A percentile compares a stretch with the other conserved stretches of the same genome.
These are phyloP conservation scores for Galerucella calmariensis DNA, from an alignment of 2,888 invertebrate genomes.

Conservation along the genomic window DNA sequence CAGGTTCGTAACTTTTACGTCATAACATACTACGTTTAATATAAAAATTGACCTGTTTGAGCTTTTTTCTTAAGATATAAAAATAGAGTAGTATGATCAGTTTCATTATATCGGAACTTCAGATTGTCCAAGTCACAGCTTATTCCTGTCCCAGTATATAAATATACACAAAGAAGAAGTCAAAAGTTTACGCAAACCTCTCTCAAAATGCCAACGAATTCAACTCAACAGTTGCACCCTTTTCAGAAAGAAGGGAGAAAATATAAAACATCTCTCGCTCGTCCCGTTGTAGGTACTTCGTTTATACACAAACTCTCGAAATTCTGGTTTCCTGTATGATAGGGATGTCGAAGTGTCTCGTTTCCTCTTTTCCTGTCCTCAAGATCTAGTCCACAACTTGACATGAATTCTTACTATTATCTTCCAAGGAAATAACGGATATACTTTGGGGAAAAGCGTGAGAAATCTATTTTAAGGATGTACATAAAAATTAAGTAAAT, in stretches of 20 bases:
- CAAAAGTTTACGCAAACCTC: slow-evolving; percentile 12
- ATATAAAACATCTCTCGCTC: slow-evolving; percentile 7
- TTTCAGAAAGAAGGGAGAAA: slow-evolving; percentile 13
- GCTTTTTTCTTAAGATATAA: too few species aligned
- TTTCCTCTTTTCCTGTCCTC: background rate
- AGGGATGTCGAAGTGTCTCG: slow-evolving; percentile 10
- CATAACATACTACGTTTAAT: too few species aligned
- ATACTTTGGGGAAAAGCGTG: too few species aligned
- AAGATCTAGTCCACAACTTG: background rate
- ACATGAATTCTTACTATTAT: background rate
- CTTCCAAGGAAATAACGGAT: background rate
- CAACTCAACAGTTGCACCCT: slow-evolving; percentile 2
- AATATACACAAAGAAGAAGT: slow-evolving; percentile 7
- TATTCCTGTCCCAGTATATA: slow-evolving; percentile 6
- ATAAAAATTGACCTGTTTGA: too few species aligned
- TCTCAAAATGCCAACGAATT: background rate
- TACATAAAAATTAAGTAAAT: too few species aligned
- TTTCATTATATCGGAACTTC: too few species aligned
- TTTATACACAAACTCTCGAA: slow-evolving; percentile 11
- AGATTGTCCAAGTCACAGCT: background rate
- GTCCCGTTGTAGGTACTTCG: background rate
- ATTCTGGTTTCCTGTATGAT: slow-evolving; percentile 5
- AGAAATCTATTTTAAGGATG: too few species aligned
- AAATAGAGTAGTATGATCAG: too few species aligned
- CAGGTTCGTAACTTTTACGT: too few species aligned